Conservation (phyloP, 37 sponge, comb jelly and placozoan genomes). For the Hexactinellida sp. region DNA sequence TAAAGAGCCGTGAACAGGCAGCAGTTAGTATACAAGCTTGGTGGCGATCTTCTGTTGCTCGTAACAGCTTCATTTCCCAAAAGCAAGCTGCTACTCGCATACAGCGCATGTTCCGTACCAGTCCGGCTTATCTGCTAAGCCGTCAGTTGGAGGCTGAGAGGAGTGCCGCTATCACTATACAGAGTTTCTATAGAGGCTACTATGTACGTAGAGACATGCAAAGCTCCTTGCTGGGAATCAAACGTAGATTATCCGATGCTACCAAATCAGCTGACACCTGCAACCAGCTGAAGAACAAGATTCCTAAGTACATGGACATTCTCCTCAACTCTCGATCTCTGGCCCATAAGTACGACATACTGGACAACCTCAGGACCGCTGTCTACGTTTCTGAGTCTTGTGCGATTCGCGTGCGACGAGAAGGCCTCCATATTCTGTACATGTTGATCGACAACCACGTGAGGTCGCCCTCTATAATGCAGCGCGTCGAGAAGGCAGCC, state of each 20-base stretch:
- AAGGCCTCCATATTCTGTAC: neutral
- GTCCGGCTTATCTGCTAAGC: neutral
- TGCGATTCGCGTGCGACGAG: neutral
- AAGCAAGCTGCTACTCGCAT: neutral
- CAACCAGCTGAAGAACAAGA: neutral
- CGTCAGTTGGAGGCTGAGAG: neutral
- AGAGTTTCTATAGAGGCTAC: constrained; percentile 15
- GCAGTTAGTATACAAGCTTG: neutral
- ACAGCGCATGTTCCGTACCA: neutral
- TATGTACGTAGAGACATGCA: constrained; percentile 6
- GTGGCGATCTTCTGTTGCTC: neutral
- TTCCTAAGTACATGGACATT: neutral
- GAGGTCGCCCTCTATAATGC: neutral
- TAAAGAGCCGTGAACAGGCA: neutral
- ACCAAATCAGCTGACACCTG: neutral
- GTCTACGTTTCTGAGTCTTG: neutral
- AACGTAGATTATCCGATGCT: neutral
- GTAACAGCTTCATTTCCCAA: neutral
- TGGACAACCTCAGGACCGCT: neutral
- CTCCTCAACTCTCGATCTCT: neutral
- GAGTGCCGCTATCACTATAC: constrained; percentile 30
- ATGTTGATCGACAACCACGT: neutral
- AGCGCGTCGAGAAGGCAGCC: neutral
- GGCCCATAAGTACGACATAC: neutral
- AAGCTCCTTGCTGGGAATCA: neutral